These are phyloP conservation scores for Drosophila orena DNA, from an alignment of 1,140 invertebrate genomes.

Conservation along the genomic window DNA sequence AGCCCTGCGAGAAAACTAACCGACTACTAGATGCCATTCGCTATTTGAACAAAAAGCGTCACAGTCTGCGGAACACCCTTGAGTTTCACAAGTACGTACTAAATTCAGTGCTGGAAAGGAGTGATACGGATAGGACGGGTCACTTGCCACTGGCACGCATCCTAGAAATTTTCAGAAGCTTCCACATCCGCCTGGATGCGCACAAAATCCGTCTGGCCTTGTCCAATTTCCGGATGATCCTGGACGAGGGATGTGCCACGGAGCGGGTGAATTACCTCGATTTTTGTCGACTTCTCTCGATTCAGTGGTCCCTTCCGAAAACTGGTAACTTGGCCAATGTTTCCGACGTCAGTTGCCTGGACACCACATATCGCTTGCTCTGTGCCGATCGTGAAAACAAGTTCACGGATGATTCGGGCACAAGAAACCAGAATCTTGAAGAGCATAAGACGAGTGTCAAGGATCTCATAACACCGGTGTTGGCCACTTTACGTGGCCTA, in stretches of 20 bases:
- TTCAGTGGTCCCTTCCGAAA: conserved; percentile 58
- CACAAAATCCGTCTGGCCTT: conserved; percentile 42
- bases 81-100: conserved; percentile 58
- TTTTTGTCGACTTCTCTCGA: conserved; percentile 52
- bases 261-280: conserved; percentile 58
- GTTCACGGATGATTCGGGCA: neutral
- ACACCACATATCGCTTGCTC: conserved; percentile 65
- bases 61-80: conserved; percentile 35
- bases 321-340: conserved; percentile 32
- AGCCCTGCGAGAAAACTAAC: conserved; percentile 24
- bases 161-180: conserved; percentile 40
- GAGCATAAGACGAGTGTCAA: conserved; percentile 24
- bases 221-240: conserved; percentile 54
- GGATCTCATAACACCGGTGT: conserved; percentile 54
- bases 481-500: conserved; percentile 37
- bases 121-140: conserved; percentile 46
- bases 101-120: conserved; percentile 38
- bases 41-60: conserved; percentile 61
- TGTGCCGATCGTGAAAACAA: conserved; percentile 56
- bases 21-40: conserved; percentile 39
- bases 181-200: conserved; percentile 44
- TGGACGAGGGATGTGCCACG: conserved; percentile 43
- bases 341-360: conserved; percentile 31
- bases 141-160: conserved; percentile 38
- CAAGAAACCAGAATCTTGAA: conserved; percentile 3